Evolutionary conservation across 2,113 vertebrate genomes (phyloP), one percentile per base, ranked within the genome.

Genomic region (Aegithalos caudatus): DNA sequence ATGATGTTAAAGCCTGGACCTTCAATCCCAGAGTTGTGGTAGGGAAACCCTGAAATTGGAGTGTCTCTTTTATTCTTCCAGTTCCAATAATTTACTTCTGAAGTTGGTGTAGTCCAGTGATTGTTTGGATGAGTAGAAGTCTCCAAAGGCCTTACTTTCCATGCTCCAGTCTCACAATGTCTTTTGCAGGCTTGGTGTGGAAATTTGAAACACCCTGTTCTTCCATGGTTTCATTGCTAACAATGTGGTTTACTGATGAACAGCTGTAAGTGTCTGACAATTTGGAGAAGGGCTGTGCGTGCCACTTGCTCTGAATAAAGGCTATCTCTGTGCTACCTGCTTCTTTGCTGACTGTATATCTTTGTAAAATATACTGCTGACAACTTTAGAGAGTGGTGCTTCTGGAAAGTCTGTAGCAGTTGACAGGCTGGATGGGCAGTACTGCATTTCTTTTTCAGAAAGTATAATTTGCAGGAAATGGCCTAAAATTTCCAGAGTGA

Each of bases 341-440:
- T 92, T 67, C n/a, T 66, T 73, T 64, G 47, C 31, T 78, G 29
- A 77, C 88, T 33, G 14, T 94, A 71, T 78, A 56, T 96, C 93
- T 88, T 92, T 64, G 28, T 62, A 82, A 95, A 95, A 90, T 62
- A 70, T 19, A 11, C 66, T 93, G 93, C 10, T 95, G 95, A 96
- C 96, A 95, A 88, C 62, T 96, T 95, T 91, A 97, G 84, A 95
- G 95, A 95, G 89, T 96, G 94, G 54, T 77, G 67, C 35, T 86
- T 85, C 67, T 96, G 94, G 78, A 95, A 91, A 83, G 62, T 29
- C 54, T 92, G 66, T 12, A 91, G 70, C 18, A 91, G 66, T 21
- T 71, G 84, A 94, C 70, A 86, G 33, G 27, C 22, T 92, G 78
- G 38, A 82, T 81, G 44, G 64, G 35, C 50, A 91, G n/a, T 14